A percentile compares a stretch with the other conserved stretches of the same genome.
phyloP scores from a whole-genome alignment of 2,113 vertebrate species.

The Lampris incognitus region DNA sequence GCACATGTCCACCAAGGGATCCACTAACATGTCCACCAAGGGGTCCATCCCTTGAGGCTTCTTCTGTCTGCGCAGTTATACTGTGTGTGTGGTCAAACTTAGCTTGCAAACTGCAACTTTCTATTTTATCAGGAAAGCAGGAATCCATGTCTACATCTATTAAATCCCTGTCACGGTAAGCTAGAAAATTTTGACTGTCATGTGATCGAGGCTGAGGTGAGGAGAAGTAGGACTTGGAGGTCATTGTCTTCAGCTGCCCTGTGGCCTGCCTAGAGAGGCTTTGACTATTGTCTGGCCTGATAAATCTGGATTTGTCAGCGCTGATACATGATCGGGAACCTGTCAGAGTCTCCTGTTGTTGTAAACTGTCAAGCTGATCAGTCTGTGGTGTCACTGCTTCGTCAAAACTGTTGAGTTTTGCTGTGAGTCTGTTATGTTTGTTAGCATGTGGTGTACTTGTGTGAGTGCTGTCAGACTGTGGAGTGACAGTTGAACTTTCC shows the following conservation, averaged over 20 bases:
- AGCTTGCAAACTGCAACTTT: constrained; percentile 2
- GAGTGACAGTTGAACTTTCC: constrained; percentile 57
- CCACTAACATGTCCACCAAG: constrained; percentile 5
- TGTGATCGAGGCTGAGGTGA: constrained; percentile 6
- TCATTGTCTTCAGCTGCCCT: background rate
- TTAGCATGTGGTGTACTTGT: constrained; percentile 19
- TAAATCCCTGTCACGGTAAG: constrained; percentile 30
- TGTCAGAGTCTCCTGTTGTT: background rate
- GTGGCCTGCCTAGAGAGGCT: background rate
- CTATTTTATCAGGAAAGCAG: constrained; percentile 34
- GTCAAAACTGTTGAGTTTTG: constrained; percentile 5
- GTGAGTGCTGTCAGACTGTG: constrained; percentile 21
- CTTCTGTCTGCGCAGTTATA: background rate
- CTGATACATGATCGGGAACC: constrained; percentile 6
- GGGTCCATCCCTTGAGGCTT: background rate
- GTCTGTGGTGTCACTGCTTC: constrained; percentile 12
- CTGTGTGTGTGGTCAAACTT: background rate
- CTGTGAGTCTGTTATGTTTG: constrained; percentile 5
- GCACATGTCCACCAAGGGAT: background rate
- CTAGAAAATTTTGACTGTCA: background rate
- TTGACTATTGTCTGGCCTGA: constrained; percentile 25
- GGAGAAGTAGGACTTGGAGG: background rate
- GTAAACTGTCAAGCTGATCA: constrained; percentile 9
- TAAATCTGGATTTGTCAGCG: constrained; percentile 25
- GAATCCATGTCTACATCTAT: constrained; percentile 64